Evolutionary conservation across 2,113 vertebrate genomes (phyloP).

Genomic region (Ictalurus punctatus): DNA sequence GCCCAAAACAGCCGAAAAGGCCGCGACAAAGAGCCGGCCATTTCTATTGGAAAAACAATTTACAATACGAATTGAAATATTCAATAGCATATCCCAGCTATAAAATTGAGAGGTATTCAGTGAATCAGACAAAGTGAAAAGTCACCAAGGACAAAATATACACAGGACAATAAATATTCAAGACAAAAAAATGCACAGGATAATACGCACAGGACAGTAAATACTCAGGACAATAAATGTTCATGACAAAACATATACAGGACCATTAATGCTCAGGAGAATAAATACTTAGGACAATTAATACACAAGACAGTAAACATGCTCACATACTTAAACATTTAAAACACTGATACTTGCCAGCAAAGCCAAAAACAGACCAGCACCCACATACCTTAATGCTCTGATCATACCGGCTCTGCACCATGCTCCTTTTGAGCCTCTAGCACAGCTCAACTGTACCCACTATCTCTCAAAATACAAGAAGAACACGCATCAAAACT

Average conservation of each 20-base stretch:
- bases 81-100: neutral
- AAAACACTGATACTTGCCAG: neutral
- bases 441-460: neutral
- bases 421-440: neutral
- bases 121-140: neutral
- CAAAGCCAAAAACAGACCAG: neutral
- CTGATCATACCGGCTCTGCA: neutral
- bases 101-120: neutral
- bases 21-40: constrained; percentile 77
- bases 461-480: neutral
- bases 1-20: constrained; percentile 84
- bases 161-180: too few species aligned
- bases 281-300: neutral
- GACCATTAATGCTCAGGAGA: neutral
- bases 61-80: neutral
- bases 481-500: too few species aligned
- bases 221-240: neutral
- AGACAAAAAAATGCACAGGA: too few species aligned
- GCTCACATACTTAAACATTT: neutral
- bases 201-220: neutral
- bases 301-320: neutral
- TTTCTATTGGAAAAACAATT: constrained; percentile 63
- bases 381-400: neutral
- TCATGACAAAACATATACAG: neutral
- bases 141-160: neutral